A percentile compares a stretch with the other conserved stretches of the same genome.
These are phyloP conservation scores for Eremophila alpestris DNA, from an alignment of 2,797 vertebrate species.

Conservation along the genomic window DNA sequence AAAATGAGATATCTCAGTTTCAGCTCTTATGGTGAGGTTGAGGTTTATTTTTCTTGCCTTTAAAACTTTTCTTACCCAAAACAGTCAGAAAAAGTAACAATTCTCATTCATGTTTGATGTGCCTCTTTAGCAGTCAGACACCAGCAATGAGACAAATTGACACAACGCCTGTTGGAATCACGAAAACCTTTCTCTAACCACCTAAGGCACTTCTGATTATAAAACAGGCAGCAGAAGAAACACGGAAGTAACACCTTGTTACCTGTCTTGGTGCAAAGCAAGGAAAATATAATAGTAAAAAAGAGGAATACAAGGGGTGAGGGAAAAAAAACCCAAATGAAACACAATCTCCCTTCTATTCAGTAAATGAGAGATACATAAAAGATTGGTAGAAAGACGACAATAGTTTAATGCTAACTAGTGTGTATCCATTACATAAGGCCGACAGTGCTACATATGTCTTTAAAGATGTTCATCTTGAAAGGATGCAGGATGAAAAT, in stretches of 20 bases:
- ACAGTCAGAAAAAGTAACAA: not conserved
- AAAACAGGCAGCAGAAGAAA: not conserved
- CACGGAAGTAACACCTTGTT: not conserved
- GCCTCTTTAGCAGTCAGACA: not conserved
- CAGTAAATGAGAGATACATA: not conserved
- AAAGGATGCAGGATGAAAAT: not conserved
- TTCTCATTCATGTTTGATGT: not conserved
- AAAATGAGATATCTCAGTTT: not conserved
- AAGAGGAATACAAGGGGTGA: not conserved
- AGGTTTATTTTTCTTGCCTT: not conserved
- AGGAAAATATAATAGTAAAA: not conserved
- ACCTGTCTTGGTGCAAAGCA: not conserved
- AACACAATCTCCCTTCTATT: not conserved
- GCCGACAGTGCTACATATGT: not conserved
- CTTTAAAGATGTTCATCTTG: not conserved
- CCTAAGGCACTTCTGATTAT: not conserved
- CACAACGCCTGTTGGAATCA: not conserved
- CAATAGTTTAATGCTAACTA: not conserved
- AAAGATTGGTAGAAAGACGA: not conserved
- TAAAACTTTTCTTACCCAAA: not conserved
- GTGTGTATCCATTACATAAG: not conserved
- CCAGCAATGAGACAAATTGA: not conserved
- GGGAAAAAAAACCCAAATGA: accelerated
- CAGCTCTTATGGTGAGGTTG: not conserved
- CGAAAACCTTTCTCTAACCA: not conserved